Percentiles rank a stretch among this genome's conserved stretches.
Conservation (phyloP, 1,140 invertebrate genomes). For the Aphelenchoides fujianensis region DNA sequence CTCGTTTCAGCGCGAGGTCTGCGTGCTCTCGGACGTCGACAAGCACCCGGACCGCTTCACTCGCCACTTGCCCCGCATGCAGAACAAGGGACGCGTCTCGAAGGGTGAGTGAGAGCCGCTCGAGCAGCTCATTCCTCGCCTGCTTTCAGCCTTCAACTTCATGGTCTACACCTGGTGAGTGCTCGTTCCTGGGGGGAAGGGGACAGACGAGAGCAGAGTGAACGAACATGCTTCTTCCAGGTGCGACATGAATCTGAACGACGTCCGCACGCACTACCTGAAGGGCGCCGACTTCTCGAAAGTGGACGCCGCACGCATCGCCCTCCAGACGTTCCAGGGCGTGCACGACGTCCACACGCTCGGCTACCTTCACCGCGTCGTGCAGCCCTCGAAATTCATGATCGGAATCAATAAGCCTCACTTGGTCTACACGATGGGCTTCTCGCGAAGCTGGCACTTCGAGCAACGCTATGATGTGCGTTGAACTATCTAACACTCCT, state of each 20-base stretch:
- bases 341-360: background rate
- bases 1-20: constrained; percentile 5
- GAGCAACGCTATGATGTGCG: constrained; percentile 3
- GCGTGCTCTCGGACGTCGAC: background rate
- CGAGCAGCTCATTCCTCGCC: no score
- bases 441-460: constrained; percentile 4
- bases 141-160: constrained; percentile 18
- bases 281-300: background rate
- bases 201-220: no score
- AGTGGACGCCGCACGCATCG: background rate
- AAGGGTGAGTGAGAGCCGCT: no score
- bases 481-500: background rate
- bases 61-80: background rate
- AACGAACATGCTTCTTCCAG: no score
- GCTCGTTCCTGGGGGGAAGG: no score
- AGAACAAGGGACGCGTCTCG: constrained; percentile 1
- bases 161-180: background rate
- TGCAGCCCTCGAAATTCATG: background rate
- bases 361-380: constrained; percentile 11
- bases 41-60: constrained; percentile 1
- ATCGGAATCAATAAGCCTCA: background rate
- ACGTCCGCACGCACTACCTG: background rate
- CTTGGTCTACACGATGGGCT: background rate
- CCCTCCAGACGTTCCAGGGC: constrained; percentile 7
- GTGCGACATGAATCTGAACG: constrained; percentile 6